Conservation (phyloP, 1,140 invertebrate species). For the Drosophila bipectinata region DNA sequence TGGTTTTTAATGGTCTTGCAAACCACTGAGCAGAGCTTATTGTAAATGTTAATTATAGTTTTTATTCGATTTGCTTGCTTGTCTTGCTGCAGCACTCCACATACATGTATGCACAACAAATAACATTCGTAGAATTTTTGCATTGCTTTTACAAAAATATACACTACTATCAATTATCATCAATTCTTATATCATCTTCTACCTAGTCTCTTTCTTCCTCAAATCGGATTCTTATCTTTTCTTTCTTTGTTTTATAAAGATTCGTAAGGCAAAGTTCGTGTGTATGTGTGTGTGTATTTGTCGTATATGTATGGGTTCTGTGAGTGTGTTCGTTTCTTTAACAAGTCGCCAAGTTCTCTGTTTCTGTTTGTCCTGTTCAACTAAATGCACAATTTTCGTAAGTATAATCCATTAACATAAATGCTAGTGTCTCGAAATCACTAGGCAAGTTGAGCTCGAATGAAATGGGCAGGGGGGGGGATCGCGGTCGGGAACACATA, state of each 20-base stretch:
- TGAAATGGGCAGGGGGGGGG: background rate
- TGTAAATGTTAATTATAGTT: constrained; percentile 29
- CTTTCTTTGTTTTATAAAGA: constrained; percentile 18
- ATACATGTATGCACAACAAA: constrained; percentile 19
- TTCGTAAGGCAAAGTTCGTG: constrained; percentile 60
- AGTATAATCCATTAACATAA: constrained; percentile 43
- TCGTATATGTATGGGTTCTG: constrained; percentile 21
- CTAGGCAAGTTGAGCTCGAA: constrained; percentile 16
- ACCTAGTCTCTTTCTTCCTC: constrained; percentile 22
- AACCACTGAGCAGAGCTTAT: constrained; percentile 53
- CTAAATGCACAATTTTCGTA: constrained; percentile 45
- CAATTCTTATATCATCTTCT: constrained; percentile 13
- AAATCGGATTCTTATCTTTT: constrained; percentile 1
- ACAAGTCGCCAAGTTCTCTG: constrained; percentile 33
- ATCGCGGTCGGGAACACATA: constrained; percentile 5
- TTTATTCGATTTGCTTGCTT: constrained; percentile 48
- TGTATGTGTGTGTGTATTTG: constrained; percentile 22
- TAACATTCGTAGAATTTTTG: constrained; percentile 56
- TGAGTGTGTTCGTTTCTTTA: constrained; percentile 16
- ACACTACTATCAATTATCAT: constrained; percentile 38
- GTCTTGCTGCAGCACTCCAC: constrained; percentile 16
- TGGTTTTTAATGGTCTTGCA: constrained; percentile 5
- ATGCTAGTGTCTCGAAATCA: constrained; percentile 33
- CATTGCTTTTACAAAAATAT: constrained; percentile 54
- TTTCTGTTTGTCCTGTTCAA: constrained; percentile 29